A percentile compares a stretch with the other conserved stretches of the same genome.
Conservation (phyloP, 1,140 invertebrate species). For the Caenorhabditis elegans region DNA sequence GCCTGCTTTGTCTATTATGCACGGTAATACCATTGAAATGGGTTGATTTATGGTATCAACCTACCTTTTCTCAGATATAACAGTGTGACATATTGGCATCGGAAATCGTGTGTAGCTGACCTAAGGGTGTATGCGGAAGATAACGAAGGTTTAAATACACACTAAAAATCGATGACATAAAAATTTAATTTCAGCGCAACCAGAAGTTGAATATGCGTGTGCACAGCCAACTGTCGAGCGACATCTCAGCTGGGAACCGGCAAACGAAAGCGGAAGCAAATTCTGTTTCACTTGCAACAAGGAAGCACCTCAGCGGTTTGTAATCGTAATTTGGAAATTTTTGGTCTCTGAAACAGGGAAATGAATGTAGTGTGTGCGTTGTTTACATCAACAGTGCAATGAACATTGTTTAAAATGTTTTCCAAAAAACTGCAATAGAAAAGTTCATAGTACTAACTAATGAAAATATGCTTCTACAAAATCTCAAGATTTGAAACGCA, state of each 20-base stretch:
- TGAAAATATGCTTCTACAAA: too few relatives aligned
- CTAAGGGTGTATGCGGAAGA: constrained; percentile 35
- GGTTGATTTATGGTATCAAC: background rate
- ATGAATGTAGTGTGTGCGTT: background rate
- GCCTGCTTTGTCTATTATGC: constrained; percentile 21
- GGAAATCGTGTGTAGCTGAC: constrained; percentile 40
- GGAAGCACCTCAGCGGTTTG: background rate
- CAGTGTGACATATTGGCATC: constrained; percentile 43
- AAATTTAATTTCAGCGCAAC: background rate
- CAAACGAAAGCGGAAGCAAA: constrained; percentile 12
- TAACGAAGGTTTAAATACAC: background rate
- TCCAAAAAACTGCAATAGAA: too few relatives aligned
- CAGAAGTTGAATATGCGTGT: constrained; percentile 1
- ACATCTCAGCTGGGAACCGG: constrained; percentile 9
- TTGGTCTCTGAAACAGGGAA: background rate
- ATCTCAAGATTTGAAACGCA: too few relatives aligned
- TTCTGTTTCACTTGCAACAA: constrained; percentile 6
- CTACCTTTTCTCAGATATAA: constrained; percentile 19
- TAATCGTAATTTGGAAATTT: background rate
- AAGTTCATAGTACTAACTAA: too few relatives aligned
- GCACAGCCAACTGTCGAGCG: background rate
- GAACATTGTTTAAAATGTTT: too few relatives aligned
- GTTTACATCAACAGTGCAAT: background rate
- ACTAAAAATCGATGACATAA: background rate
- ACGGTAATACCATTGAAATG: background rate